These are phyloP conservation scores for Hippasteria phrygiana DNA, from an alignment of 53 echinoderm and acorn worm genomes.

Conservation along the genomic window DNA sequence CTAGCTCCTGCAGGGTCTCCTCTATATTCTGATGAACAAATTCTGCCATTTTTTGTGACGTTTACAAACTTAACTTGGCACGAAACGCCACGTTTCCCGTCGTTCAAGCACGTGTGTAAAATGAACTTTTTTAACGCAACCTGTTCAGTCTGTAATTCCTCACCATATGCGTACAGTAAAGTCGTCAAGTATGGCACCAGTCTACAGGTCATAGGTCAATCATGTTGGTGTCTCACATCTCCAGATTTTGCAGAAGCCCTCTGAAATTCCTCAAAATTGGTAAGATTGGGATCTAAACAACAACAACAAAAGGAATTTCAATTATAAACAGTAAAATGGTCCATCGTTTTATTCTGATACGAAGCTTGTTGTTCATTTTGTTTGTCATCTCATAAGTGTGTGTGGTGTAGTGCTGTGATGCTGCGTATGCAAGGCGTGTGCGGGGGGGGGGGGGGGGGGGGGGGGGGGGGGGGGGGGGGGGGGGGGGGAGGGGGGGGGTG, in stretches of 20 bases:
- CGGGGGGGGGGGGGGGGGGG: no score
- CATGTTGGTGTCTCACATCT: conserved; percentile 5
- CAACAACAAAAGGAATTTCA: neutral
- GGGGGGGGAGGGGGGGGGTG: no score
- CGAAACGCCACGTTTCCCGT: neutral
- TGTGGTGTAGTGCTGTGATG: no score
- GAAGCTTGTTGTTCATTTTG: neutral
- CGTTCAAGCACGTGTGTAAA: neutral
- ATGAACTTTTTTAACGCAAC: neutral
- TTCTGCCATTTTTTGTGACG: conserved; percentile 81
- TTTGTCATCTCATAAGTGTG: neutral
- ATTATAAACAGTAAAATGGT: neutral
- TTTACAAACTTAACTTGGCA: neutral
- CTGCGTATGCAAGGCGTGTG: no score
- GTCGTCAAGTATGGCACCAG: neutral
- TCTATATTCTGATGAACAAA: conserved; percentile 94
- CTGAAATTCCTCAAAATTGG: conserved; percentile 12
- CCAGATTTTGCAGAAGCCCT: conserved; percentile 6
- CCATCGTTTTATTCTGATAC: neutral
- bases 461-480: no score
- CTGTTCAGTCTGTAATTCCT: neutral
- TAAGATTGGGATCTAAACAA: neutral
- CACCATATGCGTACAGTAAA: neutral
- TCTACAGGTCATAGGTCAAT: conserved; percentile 29
- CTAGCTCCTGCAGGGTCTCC: conserved; percentile 90